Conservation (phyloP, 1,140 invertebrate species). For the Amyelois transitella region DNA sequence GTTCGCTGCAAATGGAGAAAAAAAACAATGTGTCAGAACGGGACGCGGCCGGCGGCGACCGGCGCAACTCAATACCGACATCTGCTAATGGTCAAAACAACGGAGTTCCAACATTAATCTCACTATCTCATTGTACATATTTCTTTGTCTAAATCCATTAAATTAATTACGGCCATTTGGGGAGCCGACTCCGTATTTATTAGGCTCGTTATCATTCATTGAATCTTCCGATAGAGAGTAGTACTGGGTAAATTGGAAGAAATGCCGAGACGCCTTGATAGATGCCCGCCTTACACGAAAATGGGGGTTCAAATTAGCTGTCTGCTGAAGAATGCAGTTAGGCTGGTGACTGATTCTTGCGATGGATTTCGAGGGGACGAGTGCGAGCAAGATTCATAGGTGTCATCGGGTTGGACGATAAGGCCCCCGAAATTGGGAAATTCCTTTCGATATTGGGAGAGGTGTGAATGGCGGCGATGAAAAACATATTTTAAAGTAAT, state of each 20-base stretch:
- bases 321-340: conserved; percentile 57
- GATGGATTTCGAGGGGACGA: conserved; percentile 37
- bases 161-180: conserved; percentile 66
- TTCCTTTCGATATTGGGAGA: conserved; percentile 39
- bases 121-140: conserved; percentile 67
- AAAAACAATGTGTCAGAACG: conserved; percentile 24
- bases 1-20: conserved; percentile 41
- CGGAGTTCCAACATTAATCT: conserved; percentile 47
- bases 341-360: conserved; percentile 50
- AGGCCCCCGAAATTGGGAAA: conserved; percentile 52
- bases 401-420: conserved; percentile 50
- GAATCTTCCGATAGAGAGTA: conserved; percentile 61
- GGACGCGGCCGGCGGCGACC: conserved; percentile 5
- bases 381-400: conserved; percentile 39
- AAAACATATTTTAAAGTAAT: conserved; percentile 4
- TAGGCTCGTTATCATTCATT: conserved; percentile 71
- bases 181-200: conserved; percentile 65
- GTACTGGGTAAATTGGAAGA: conserved; percentile 40
- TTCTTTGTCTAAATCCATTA: conserved; percentile 72
- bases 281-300: conserved; percentile 59
- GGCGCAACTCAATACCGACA: conserved; percentile 22
- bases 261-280: conserved; percentile 39
- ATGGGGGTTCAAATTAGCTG: conserved; percentile 59
- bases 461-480: conserved; percentile 22
- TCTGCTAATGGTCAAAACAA: conserved; percentile 49